Evolutionary conservation across 2,888 invertebrate species (phyloP), one percentile per base, ranked within the genome.

Genomic region (Craniophora ligustri): DNA sequence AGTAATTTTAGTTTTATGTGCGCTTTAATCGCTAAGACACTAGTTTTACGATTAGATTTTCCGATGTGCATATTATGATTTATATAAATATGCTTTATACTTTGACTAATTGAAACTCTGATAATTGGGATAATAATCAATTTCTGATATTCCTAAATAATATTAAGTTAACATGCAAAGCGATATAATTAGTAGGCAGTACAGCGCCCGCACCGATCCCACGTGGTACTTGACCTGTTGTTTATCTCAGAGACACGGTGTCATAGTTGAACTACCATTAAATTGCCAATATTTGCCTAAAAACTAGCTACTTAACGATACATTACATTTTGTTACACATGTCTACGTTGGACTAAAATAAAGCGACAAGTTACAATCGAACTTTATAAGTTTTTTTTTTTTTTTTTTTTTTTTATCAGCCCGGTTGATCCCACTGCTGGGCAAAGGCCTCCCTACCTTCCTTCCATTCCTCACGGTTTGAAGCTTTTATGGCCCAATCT

Each of bases 1-100:
- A 35, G 49, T 56, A 48, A 56, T 57, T 55, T 58, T 55, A 51
- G 63, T 54, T 59, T 54, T 34, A 50, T 42, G 26, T 32, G 13
- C 31, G 15, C 41, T 14, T 23, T 21, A 30, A 46, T 35, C 10
- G 34, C 28, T 14, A 31, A 21, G 11, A 34, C 30, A 16, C 21
- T 21, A 21, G 10, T 4, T 23, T 45, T 10, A 28, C 13, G 28
- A 26, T 26, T 11, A 13, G 8, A 21, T 13, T 21, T 14, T n/a
- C n/a, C 26, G n/a, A n/a, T 26, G 4, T n/a, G 26, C n/a, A 26
- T n/a, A n/a, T n/a, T n/a, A n/a, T n/a, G n/a, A n/a, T n/a, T n/a
- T n/a, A n/a, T n/a, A n/a, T n/a, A n/a, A n/a, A n/a, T n/a, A n/a
- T n/a, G n/a, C n/a, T n/a, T n/a, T n/a, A n/a, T n/a, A n/a, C n/a